Evolutionary conservation across 1,140 invertebrate genomes (phyloP).

Genomic region (Eueides isabella): DNA sequence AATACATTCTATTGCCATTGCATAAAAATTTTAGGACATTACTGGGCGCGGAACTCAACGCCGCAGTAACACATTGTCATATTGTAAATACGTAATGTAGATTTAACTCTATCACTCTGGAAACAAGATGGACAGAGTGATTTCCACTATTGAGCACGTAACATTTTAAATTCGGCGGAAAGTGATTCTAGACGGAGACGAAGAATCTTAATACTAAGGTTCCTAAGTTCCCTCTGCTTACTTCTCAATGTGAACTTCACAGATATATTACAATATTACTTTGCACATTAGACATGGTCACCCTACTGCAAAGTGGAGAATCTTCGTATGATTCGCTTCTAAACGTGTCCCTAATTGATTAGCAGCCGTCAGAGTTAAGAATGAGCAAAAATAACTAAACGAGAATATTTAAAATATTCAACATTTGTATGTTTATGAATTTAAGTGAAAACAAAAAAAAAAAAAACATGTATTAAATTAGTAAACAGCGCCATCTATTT

Average conservation of each 20-base stretch:
- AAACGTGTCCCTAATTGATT: background rate
- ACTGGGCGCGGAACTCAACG: too few relatives aligned
- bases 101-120: too few relatives aligned
- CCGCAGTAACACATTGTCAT: too few relatives aligned
- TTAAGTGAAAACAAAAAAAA: background rate
- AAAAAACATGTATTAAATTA: background rate
- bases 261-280: background rate
- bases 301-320: background rate
- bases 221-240: background rate
- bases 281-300: background rate
- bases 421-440: background rate
- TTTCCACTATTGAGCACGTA: too few relatives aligned
- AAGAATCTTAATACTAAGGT: background rate
- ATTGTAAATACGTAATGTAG: too few relatives aligned
- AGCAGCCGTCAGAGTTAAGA: background rate
- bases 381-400: too few relatives aligned
- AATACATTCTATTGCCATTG: too few relatives aligned
- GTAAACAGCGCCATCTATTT: background rate
- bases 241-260: too few relatives aligned
- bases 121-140: too few relatives aligned
- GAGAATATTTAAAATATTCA: background rate
- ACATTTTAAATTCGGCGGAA: background rate
- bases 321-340: background rate
- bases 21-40: too few relatives aligned
- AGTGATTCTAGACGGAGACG: too few relatives aligned